Evolutionary conservation across 2,888 invertebrate species (phyloP).

Genomic region (Itoplectis maculator): DNA sequence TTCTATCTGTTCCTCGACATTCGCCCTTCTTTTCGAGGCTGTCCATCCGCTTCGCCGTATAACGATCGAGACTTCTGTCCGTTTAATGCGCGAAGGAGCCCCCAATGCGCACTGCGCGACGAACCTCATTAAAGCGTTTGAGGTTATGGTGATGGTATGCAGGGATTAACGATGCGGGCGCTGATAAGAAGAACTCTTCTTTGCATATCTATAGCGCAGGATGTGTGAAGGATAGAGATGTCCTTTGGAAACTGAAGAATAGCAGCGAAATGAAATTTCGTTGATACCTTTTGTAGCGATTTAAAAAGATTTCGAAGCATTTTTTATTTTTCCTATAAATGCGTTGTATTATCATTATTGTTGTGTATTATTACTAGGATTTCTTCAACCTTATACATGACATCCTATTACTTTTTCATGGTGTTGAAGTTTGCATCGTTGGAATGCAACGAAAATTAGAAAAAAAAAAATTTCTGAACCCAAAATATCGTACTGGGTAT

Average conservation of each 20-base stretch:
- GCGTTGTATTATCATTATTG: neutral
- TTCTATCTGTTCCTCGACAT: slow-evolving; percentile 10
- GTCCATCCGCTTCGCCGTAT: neutral
- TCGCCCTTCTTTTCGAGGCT: neutral
- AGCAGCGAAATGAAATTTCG: neutral
- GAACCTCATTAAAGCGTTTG: slow-evolving; percentile 19
- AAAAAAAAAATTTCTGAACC: too few species aligned
- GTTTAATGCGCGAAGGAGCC: neutral
- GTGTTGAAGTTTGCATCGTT: too few species aligned
- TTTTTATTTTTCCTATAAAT: neutral
- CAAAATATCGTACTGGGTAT: too few species aligned
- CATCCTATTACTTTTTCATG: too few species aligned
- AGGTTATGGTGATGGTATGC: slow-evolving; percentile 10
- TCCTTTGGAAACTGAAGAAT: neutral
- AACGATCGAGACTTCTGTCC: neutral
- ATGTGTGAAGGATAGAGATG: neutral
- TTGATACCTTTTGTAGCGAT: neutral
- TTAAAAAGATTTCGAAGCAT: neutral
- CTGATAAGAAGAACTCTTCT: neutral
- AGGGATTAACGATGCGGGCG: slow-evolving; percentile 6
- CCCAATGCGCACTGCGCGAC: neutral
- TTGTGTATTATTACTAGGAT: too few species aligned
- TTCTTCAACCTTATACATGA: too few species aligned
- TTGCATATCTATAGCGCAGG: neutral
- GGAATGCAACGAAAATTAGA: too few species aligned